Percentiles rank a stretch among this genome's conserved stretches.
phyloP scores from a whole-genome alignment of 2,797 vertebrate genomes.

The Odontamblyopus lacepedii region DNA sequence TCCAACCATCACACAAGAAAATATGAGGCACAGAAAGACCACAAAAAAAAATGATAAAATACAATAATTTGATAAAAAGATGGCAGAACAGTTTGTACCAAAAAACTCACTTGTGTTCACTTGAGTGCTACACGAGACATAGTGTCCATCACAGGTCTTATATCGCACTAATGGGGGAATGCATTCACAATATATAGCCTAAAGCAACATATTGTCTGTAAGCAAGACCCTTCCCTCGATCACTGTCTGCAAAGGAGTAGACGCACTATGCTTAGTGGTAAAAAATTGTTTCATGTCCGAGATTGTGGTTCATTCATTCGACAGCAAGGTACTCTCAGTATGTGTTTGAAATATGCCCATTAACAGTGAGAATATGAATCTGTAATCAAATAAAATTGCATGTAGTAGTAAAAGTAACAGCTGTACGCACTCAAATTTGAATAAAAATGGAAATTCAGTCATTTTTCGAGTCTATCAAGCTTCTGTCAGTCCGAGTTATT shows the following conservation, averaged over 20 bases:
- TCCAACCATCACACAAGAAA: slow-evolving; percentile 39
- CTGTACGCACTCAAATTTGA: too few relatives aligned
- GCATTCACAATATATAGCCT: neutral
- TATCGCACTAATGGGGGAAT: slow-evolving; percentile 7
- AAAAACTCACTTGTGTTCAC: neutral
- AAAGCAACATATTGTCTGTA: neutral
- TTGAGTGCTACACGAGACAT: neutral
- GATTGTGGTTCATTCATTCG: neutral
- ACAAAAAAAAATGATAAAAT: slow-evolving; percentile 47
- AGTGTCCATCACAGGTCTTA: neutral
- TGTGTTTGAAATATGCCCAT: neutral
- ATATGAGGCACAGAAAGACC: slow-evolving; percentile 48
- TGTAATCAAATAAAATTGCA: too few relatives aligned
- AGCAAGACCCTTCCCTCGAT: neutral
- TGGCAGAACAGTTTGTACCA: neutral
- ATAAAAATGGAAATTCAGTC: too few relatives aligned
- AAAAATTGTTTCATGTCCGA: neutral
- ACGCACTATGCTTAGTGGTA: neutral
- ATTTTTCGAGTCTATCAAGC: too few relatives aligned
- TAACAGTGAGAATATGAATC: neutral
- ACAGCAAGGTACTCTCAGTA: neutral
- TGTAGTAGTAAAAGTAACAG: too few relatives aligned
- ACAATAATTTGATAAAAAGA: slow-evolving; percentile 34
- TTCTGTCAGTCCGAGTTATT: neutral
- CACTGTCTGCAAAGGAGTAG: slow-evolving; percentile 1